Conservation (phyloP, 2,888 invertebrate species). For the Heliconius cydno region DNA sequence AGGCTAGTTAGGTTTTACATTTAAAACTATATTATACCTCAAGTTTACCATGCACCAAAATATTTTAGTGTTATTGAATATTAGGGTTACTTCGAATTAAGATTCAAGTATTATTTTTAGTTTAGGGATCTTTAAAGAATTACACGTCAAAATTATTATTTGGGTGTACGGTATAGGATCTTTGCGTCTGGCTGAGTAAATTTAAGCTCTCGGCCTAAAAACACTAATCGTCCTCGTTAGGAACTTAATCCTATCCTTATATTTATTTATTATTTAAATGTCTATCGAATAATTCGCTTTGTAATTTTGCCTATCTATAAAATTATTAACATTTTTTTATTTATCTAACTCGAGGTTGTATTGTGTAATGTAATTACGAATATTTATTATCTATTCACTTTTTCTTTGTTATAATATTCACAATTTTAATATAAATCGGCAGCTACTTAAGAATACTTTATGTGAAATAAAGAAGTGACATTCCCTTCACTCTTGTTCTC, state of each 20-base stretch:
- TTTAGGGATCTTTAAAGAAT: conserved; percentile 27
- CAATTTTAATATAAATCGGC: conserved; percentile 76
- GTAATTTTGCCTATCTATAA: conserved; percentile 72
- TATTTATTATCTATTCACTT: conserved; percentile 66
- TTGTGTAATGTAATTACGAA: conserved; percentile 61
- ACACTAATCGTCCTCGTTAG: conserved; percentile 65
- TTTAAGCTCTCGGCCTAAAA: conserved; percentile 41
- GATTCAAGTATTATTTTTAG: conserved; percentile 44
- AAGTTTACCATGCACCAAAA: conserved; percentile 83
- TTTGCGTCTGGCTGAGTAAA: conserved; percentile 13
- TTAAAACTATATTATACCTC: conserved; percentile 79
- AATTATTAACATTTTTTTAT: conserved; percentile 53
- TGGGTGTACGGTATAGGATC: conserved; percentile 48
- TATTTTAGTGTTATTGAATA: conserved; percentile 52
- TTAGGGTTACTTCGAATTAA: conserved; percentile 69
- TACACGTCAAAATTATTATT: conserved; percentile 46
- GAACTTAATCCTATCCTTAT: conserved; percentile 69
- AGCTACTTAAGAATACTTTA: conserved; percentile 79
- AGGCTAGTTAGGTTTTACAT: conserved; percentile 53
- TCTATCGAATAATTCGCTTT: conserved; percentile 74
- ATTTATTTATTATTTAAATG: conserved; percentile 74
- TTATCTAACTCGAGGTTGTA: conserved; percentile 55
- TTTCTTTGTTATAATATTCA: conserved; percentile 73
- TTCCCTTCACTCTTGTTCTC: conserved; percentile 49
- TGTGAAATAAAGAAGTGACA: conserved; percentile 81